phyloP scores from a whole-genome alignment of 2,113 vertebrate species.

The Dasyprocta punctata region DNA sequence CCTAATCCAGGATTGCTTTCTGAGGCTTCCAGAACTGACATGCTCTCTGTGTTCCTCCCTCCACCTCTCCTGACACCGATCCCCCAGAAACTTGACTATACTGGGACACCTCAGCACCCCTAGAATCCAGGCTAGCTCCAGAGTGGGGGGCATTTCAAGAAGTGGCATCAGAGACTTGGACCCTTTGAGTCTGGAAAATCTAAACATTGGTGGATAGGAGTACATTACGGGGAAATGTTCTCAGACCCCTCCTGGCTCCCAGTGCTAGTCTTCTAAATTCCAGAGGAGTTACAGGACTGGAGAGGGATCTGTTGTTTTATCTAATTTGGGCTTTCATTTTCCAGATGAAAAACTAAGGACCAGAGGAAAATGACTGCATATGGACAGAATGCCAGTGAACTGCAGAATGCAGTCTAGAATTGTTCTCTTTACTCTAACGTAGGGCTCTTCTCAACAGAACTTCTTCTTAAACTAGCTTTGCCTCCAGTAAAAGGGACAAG shows the following conservation, averaged over 20 bases:
- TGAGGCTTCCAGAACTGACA: conserved; percentile 70
- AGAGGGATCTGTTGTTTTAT: background rate
- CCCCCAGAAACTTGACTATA: background rate
- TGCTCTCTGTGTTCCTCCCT: conserved; percentile 34
- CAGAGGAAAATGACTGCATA: background rate
- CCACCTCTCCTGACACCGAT: background rate
- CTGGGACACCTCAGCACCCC: background rate
- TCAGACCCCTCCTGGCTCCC: background rate
- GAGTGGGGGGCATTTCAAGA: background rate
- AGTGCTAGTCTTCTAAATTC: background rate
- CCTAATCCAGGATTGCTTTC: conserved; percentile 83
- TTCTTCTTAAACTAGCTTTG: background rate
- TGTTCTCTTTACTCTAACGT: background rate
- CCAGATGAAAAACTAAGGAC: background rate
- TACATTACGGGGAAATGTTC: background rate
- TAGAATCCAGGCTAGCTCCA: background rate
- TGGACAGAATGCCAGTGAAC: background rate
- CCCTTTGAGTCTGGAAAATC: background rate
- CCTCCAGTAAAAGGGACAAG: background rate
- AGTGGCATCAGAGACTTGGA: background rate
- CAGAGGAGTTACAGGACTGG: background rate
- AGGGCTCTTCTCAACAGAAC: background rate
- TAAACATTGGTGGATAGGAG: background rate
- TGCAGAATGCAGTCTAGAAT: background rate
- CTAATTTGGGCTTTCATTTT: conserved; percentile 38